Conservation (phyloP, 2,113 vertebrate genomes). For the Microtus richardsoni region DNA sequence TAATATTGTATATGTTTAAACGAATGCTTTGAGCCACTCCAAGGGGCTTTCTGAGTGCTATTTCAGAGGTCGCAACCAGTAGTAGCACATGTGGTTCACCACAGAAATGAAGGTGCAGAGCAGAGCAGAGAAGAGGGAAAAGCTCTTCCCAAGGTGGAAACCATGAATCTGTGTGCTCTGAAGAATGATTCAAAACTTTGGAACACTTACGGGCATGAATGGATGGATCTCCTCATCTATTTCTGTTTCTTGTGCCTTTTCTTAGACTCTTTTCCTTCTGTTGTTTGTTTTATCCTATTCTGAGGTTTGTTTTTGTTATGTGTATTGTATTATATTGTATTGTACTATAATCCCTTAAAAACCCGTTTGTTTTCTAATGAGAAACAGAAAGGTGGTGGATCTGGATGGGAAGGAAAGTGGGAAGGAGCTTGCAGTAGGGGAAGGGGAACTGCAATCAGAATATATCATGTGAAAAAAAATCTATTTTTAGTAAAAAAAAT, state of each 20-base stretch:
- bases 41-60: neutral
- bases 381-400: neutral
- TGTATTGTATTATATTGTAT: neutral
- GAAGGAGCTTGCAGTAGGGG: neutral
- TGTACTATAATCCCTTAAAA: neutral
- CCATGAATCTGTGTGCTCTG: neutral
- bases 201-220: neutral
- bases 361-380: neutral
- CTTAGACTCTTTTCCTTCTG: neutral
- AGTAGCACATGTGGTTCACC: neutral
- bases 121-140: neutral
- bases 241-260: neutral
- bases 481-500: neutral
- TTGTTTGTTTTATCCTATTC: neutral
- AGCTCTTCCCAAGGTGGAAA: neutral
- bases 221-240: neutral
- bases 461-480: no score
- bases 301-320: neutral
- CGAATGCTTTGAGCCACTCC: neutral
- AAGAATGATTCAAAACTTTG: neutral
- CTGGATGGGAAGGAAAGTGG: neutral
- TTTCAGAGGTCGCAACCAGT: neutral
- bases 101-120: neutral
- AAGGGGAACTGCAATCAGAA: neutral
- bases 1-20: slow-evolving; percentile 7